phyloP scores from a whole-genome alignment of 2,797 vertebrate genomes.

The Crypturellus tataupa region DNA sequence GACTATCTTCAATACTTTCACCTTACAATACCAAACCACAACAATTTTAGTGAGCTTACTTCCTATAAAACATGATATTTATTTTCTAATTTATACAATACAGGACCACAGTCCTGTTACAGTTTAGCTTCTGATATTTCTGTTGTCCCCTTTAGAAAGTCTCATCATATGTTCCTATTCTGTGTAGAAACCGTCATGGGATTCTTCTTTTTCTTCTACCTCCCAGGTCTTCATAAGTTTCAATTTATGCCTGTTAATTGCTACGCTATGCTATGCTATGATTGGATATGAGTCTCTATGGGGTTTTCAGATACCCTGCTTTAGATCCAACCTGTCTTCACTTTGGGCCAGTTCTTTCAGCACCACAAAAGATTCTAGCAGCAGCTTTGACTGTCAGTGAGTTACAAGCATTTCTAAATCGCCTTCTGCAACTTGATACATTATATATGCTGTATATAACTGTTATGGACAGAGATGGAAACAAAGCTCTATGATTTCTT shows the following conservation, averaged over 20 bases:
- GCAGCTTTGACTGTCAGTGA: neutral
- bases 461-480: neutral
- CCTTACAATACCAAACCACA: neutral
- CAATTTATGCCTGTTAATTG: neutral
- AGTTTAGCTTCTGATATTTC: neutral
- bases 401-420: neutral
- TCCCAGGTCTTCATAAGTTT: neutral
- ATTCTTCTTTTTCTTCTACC: neutral
- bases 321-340: neutral
- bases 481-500: neutral
- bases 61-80: neutral
- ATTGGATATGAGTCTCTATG: neutral
- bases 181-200: neutral
- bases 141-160: neutral
- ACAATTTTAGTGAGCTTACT: neutral
- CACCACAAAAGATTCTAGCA: neutral
- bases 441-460: rapidly evolving
- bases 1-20: neutral
- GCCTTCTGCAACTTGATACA: neutral
- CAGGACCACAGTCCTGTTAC: neutral
- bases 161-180: neutral
- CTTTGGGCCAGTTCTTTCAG: neutral
- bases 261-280: neutral
- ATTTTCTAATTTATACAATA: neutral
- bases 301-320: neutral